Conservation (phyloP, 2,797 vertebrate species). For the Mus caroli region DNA sequence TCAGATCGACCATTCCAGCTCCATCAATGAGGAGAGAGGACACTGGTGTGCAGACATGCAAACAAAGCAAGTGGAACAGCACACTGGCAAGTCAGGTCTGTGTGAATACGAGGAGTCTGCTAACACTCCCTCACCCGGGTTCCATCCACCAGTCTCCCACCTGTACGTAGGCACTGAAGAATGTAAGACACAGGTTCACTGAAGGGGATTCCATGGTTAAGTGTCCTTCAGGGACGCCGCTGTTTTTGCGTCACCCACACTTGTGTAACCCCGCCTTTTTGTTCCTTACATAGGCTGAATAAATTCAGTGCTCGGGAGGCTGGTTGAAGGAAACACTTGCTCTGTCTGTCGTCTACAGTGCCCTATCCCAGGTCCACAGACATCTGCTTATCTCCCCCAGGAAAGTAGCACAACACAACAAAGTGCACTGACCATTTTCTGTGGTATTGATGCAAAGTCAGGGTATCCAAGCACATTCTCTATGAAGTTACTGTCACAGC, state of each 20-base stretch:
- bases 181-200: neutral
- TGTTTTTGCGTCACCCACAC: neutral
- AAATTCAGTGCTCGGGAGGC: neutral
- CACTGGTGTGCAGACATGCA: neutral
- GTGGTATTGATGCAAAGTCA: conserved; percentile 93
- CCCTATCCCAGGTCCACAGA: neutral
- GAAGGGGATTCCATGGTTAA: neutral
- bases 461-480: conserved; percentile 95
- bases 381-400: neutral
- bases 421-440: conserved; percentile 93
- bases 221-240: neutral
- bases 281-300: neutral
- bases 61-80: neutral
- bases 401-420: neutral
- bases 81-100: neutral
- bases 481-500: conserved; percentile 94
- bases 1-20: no score
- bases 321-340: neutral
- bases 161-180: neutral
- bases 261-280: neutral
- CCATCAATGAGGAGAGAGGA: neutral
- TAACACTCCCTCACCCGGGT: neutral
- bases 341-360: neutral
- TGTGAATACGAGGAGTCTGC: no score
- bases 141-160: neutral